Percentiles rank a stretch among this genome's conserved stretches.
Conservation (phyloP, 64 coral and sea anemone genomes). For the Montipora capricornis region DNA sequence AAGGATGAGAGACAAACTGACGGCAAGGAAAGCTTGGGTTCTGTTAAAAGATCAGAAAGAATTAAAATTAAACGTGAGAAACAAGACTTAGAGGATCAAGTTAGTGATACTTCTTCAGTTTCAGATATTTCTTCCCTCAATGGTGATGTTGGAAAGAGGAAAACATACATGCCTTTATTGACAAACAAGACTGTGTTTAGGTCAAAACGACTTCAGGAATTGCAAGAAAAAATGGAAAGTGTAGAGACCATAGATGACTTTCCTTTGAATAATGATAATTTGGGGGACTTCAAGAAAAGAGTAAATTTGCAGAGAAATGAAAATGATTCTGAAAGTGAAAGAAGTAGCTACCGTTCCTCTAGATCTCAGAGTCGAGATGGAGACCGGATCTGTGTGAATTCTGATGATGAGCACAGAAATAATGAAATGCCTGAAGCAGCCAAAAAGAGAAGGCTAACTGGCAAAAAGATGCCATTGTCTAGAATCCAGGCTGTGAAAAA, state of each 20-base stretch:
- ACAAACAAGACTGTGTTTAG: constrained; percentile 44
- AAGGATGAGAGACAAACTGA: background rate
- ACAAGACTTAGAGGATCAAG: constrained; percentile 17
- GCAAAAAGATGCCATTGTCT: constrained; percentile 2
- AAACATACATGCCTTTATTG: background rate
- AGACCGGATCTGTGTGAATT: background rate
- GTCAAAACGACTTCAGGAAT: constrained; percentile 64
- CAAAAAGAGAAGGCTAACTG: constrained; percentile 26
- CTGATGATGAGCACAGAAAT: background rate
- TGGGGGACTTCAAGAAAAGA: background rate
- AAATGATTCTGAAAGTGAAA: constrained; percentile 5
- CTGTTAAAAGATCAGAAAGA: constrained; percentile 30
- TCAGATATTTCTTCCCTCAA: constrained; percentile 27
- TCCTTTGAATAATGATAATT: background rate
- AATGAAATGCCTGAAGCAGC: background rate
- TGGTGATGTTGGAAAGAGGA: background rate
- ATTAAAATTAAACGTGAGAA: constrained; percentile 22
- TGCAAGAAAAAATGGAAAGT: constrained; percentile 35
- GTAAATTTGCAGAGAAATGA: background rate
- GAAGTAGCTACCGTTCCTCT: background rate
- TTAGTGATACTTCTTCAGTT: constrained; percentile 20
- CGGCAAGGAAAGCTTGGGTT: background rate
- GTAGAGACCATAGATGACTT: background rate
- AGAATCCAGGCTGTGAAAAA: background rate
- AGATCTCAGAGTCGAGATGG: constrained; percentile 4